Evolutionary conservation across 1,140 invertebrate genomes (phyloP).

Genomic region (Hyposmocoma kahamanoa): DNA sequence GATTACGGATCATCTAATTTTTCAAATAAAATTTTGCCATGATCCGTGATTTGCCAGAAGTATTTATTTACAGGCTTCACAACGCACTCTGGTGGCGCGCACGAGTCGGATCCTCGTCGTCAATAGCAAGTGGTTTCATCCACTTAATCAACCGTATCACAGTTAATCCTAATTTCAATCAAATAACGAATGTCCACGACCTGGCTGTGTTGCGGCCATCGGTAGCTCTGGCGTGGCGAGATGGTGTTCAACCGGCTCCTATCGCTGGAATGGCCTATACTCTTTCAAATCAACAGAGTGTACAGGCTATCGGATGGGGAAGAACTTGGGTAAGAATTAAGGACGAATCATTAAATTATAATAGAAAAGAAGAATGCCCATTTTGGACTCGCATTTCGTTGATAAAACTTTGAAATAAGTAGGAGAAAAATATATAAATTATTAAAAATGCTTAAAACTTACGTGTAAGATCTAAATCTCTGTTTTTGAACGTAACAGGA

Average conservation of each 20-base stretch:
- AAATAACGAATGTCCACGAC: conserved; percentile 75
- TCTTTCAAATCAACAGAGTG: conserved; percentile 18
- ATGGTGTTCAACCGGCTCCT: conserved; percentile 27
- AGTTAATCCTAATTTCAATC: conserved; percentile 73
- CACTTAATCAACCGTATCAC: conserved; percentile 42
- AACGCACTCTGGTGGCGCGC: conserved; percentile 33
- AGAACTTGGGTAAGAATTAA: conserved; percentile 35
- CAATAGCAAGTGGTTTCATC: conserved; percentile 25
- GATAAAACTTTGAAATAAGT: too few relatives aligned
- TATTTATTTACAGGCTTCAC: conserved; percentile 27
- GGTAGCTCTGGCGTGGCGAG: conserved; percentile 18
- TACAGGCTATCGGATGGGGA: conserved; percentile 50
- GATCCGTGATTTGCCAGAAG: too few relatives aligned
- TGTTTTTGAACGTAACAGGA: too few relatives aligned
- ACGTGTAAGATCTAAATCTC: too few relatives aligned
- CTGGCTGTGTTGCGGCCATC: conserved; percentile 68
- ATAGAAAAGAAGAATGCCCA: too few relatives aligned
- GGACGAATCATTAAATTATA: too few relatives aligned
- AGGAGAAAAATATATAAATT: too few relatives aligned
- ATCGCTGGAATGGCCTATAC: conserved; percentile 30
- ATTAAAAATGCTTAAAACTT: too few relatives aligned
- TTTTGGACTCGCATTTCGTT: too few relatives aligned
- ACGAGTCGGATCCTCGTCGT: conserved; percentile 32
- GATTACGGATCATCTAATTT: too few relatives aligned
- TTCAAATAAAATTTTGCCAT: too few relatives aligned